Conservation (phyloP, 2,797 vertebrate genomes). For the Babyrousa celebensis region DNA sequence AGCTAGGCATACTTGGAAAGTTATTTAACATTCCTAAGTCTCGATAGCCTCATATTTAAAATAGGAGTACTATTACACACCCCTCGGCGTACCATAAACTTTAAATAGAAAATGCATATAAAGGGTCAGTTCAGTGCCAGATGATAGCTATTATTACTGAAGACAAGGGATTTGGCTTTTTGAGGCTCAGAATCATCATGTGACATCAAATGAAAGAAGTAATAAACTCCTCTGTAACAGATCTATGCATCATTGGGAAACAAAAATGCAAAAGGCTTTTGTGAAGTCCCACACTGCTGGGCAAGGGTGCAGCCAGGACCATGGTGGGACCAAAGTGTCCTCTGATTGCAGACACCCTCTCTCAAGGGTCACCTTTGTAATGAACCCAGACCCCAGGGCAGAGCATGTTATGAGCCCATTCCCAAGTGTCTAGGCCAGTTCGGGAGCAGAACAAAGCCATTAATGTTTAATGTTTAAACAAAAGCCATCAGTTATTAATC, state of each 20-base stretch:
- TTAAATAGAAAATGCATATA: constrained; percentile 52
- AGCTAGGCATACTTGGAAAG: not conserved
- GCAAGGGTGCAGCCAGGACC: not conserved
- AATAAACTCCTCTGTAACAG: not conserved
- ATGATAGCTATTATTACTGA: constrained; percentile 34
- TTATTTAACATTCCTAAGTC: not conserved
- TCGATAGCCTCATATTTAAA: constrained; percentile 37
- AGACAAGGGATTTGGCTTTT: constrained; percentile 26
- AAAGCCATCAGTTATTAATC: constrained; percentile 77
- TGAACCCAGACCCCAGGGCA: constrained; percentile 4
- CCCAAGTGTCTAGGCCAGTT: constrained; percentile 35
- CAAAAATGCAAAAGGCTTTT: not conserved
- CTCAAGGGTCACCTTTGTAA: constrained; percentile 66
- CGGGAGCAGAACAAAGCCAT: constrained; percentile 70
- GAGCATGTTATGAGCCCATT: not conserved
- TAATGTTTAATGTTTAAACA: constrained; percentile 83
- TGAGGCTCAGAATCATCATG: not conserved
- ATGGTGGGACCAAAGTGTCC: fast-evolving
- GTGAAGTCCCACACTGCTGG: not conserved
- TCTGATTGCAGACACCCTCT: not conserved
- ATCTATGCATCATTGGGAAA: not conserved
- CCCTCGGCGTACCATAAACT: not conserved
- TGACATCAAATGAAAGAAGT: not conserved
- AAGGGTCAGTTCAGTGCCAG: constrained; percentile 14
- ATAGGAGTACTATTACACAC: not conserved